Percentiles rank a stretch among this genome's conserved stretches.
Conservation (phyloP, 2,888 invertebrate species). For the Acanthoscelides obtectus region DNA sequence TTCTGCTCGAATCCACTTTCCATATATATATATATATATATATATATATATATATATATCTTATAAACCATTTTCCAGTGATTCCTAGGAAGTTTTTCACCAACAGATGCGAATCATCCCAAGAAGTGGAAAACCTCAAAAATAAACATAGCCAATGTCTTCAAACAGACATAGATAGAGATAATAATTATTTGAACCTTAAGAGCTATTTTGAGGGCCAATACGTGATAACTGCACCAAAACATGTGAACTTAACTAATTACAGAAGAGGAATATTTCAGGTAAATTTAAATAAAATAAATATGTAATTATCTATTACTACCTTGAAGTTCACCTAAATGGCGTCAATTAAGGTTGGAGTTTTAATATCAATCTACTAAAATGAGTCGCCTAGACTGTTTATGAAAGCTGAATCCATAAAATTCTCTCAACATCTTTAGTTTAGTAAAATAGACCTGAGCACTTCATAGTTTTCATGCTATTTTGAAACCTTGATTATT, state of each 20-base stretch:
- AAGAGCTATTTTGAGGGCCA: slow-evolving; percentile 39
- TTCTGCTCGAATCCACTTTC: too few species aligned
- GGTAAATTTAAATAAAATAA: slow-evolving; percentile 25
- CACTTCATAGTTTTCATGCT: too few species aligned
- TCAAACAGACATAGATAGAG: slow-evolving; percentile 39
- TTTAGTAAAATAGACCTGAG: too few species aligned
- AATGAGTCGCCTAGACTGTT: too few species aligned
- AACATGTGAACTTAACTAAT: slow-evolving; percentile 32
- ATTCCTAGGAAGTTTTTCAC: slow-evolving; percentile 39
- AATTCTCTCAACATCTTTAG: too few species aligned
- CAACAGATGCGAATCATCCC: slow-evolving; percentile 38
- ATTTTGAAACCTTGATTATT: too few species aligned
- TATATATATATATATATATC: too few species aligned
- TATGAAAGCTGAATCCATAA: too few species aligned
- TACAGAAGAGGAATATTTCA: slow-evolving; percentile 26
- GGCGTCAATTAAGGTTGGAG: too few species aligned
- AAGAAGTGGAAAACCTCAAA: slow-evolving; percentile 47
- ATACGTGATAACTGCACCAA: slow-evolving; percentile 33
- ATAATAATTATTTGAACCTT: slow-evolving; percentile 37
- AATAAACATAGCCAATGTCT: slow-evolving; percentile 44
- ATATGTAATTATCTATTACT: background rate
- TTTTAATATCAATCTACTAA: too few species aligned
- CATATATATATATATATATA: too few species aligned
- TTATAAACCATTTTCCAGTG: slow-evolving; percentile 36
- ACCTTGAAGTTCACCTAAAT: background rate